A percentile compares a stretch with the other conserved stretches of the same genome.
Evolutionary conservation across 2,888 invertebrate species (phyloP).

Genomic region (Himalopsyche anomala): DNA sequence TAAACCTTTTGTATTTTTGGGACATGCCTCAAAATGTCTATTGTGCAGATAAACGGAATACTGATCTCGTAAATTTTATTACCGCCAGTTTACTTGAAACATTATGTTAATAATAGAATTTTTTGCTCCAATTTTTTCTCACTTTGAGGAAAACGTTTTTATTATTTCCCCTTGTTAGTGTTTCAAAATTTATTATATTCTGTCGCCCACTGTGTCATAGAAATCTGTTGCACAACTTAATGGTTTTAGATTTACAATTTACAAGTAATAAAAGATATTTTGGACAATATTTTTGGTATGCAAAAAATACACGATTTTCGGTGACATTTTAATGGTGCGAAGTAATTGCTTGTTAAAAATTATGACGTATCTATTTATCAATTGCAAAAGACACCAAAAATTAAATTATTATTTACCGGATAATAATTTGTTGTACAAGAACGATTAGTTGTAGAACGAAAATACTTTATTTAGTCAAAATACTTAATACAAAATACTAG

Average conservation of each 20-base stretch:
- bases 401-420: no score
- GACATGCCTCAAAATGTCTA: neutral
- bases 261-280: neutral
- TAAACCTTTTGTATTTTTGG: neutral
- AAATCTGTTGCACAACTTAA: neutral
- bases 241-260: neutral
- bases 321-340: no score
- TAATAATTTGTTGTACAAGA: no score
- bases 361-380: no score
- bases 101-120: neutral
- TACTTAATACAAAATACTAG: no score
- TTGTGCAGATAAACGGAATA: neutral
- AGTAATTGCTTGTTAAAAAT: no score
- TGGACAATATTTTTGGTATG: neutral
- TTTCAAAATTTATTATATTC: neutral
- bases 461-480: no score
- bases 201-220: neutral
- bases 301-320: neutral
- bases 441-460: no score
- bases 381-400: no score
- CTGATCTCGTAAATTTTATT: neutral
- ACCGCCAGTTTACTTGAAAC: neutral
- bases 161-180: neutral
- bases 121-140: conserved; percentile 22
- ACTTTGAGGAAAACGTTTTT: conserved; percentile 3